Evolutionary conservation across 2,888 invertebrate species (phyloP).

Genomic region (Venusia cambrica): DNA sequence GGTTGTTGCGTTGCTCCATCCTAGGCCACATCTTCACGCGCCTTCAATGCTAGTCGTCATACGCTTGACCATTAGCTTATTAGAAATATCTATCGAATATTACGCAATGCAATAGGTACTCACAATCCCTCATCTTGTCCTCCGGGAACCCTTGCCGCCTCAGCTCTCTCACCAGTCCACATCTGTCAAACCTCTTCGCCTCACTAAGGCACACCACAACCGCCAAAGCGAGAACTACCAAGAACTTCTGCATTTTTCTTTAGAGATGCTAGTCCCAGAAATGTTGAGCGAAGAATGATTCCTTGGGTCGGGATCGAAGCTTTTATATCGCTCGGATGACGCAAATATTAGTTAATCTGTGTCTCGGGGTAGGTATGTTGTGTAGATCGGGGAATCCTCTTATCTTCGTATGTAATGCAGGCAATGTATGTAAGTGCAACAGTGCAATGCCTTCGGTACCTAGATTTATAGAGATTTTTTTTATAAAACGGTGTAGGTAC

Average conservation of each 20-base stretch:
- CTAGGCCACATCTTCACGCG: no score
- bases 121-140: conserved; percentile 46
- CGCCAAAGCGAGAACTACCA: conserved; percentile 19
- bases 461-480: no score
- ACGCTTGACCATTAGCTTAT: no score
- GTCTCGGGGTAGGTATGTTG: background rate
- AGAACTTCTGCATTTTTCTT: conserved; percentile 30
- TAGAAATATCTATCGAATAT: no score
- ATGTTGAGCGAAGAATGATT: conserved; percentile 12
- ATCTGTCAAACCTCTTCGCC: conserved; percentile 40
- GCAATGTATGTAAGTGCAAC: no score
- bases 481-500: no score
- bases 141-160: conserved; percentile 46
- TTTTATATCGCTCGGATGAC: conserved; percentile 20
- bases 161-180: conserved; percentile 44
- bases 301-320: conserved; percentile 1
- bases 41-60: no score
- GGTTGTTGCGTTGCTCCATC: no score
- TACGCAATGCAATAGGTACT: conserved; percentile 32
- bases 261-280: conserved; percentile 1
- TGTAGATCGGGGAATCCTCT: conserved; percentile 14
- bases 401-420: no score
- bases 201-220: conserved; percentile 28
- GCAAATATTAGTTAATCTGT: no score
- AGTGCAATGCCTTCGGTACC: no score